Percentiles rank a stretch among this genome's conserved stretches.
Evolutionary conservation across 2,797 vertebrate genomes (phyloP).

Genomic region (Anguilla anguilla): DNA sequence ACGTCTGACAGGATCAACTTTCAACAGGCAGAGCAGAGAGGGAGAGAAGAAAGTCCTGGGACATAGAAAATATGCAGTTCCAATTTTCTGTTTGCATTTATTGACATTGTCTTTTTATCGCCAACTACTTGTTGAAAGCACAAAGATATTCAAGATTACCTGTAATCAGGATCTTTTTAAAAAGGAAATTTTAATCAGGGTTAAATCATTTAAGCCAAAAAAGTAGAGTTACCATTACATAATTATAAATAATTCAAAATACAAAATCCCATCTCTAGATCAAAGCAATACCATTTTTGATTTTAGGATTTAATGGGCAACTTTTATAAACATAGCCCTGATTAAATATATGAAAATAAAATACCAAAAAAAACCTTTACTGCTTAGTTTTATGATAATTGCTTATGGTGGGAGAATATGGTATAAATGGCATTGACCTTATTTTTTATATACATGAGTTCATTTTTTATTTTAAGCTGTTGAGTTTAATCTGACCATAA

Average conservation of each 20-base stretch:
- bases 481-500: conserved; percentile 20
- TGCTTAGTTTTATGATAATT: background rate
- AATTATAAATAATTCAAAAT: background rate
- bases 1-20: conserved; percentile 61
- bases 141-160: background rate
- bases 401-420: conserved; percentile 22
- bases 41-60: background rate
- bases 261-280: background rate
- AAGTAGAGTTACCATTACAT: background rate
- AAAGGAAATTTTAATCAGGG: background rate
- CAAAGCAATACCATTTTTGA: background rate
- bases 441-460: conserved; percentile 23
- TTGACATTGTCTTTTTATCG: conserved; percentile 25
- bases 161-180: background rate
- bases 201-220: background rate
- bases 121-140: background rate
- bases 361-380: background rate
- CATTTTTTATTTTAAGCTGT: conserved; percentile 20
- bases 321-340: background rate
- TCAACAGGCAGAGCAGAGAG: conserved; percentile 42
- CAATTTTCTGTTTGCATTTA: conserved; percentile 37
- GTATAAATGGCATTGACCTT: background rate
- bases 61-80: conserved; percentile 40
- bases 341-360: conserved; percentile 5
- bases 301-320: background rate